Base-by-base conservation (phyloP, 2,797 vertebrate species). In the Anomalospiza imberbis region DNA sequence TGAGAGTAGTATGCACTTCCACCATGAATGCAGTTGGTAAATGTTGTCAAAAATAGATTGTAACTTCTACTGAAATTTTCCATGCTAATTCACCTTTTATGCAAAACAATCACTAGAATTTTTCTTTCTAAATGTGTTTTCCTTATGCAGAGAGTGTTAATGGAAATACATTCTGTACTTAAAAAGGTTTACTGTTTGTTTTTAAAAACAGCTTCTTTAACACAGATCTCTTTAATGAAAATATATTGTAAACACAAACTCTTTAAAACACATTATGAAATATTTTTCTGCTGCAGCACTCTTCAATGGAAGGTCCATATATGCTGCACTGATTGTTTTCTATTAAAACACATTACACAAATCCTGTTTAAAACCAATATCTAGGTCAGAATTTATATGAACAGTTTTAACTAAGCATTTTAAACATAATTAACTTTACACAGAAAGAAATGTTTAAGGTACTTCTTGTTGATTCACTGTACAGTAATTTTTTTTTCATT, bases 161-260 rank as follows among this genome's bases (percentile, higher is more conserved):
- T 58, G 47, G 44, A 88, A 92, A 83, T 25, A 50, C 22, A 55
- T 76, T 89, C 81, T 57, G 22, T 80, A 45, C 16, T 54, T 42
- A 65, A 89, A 94, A 74, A n/a, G 57, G 50, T 96, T 87, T 91
- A 61, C 55, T 63, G 9, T 70, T 91, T 36, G 38, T 29, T 91
- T 93, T 81, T 84, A 32, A 77, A 93, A 88, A 4, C 62, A 36
- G 12, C 18, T 91, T 85, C 25, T 78, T 9, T 73, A 92, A 79
- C 67, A 82, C 32, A 77, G 70, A 57, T 76, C 42, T 77, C 38
- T 76, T 67, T 80, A 91, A 93, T 89, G 47, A 55, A 91, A 95
- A 88, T 60, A 22, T 86, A 77, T 57, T 83, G 44, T 70, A 92
- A 93, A 94, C 31, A 94, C 45, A 73, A 83, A 62, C 24, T 53